phyloP scores from a whole-genome alignment of 23 tunicate species.

The Ciona savignyi region DNA sequence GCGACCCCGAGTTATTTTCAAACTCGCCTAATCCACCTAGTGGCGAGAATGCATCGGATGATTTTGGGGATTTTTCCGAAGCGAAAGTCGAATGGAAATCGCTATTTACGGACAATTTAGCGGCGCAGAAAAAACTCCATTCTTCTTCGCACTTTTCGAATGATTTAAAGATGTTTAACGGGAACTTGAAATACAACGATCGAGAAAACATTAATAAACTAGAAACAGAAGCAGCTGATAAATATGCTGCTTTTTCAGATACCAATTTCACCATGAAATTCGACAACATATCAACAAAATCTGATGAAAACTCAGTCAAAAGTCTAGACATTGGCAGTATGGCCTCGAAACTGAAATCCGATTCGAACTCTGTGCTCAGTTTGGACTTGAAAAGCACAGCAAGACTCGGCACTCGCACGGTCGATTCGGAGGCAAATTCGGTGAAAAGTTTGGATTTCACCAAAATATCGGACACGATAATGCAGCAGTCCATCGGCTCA shows the following conservation, averaged over 20 bases:
- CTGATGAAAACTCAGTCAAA: background rate
- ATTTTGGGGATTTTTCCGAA: background rate
- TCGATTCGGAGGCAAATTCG: constrained; percentile 29
- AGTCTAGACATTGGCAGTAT: background rate
- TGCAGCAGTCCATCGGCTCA: constrained; percentile 35
- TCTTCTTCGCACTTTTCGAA: background rate
- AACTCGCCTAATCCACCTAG: background rate
- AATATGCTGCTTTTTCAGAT: background rate
- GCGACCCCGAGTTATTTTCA: background rate
- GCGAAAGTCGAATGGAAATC: background rate
- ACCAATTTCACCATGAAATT: background rate
- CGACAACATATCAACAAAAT: background rate
- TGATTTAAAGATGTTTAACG: no score
- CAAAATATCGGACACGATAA: constrained; percentile 30
- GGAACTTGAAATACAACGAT: no score
- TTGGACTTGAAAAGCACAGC: background rate
- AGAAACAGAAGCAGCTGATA: background rate
- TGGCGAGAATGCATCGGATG: background rate
- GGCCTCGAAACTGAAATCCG: background rate
- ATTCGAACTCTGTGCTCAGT: background rate
- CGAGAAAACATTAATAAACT: no score
- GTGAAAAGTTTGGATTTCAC: constrained; percentile 47
- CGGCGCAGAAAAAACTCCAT: background rate
- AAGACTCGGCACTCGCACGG: background rate
- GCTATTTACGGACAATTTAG: background rate